A percentile compares a stretch with the other conserved stretches of the same genome.
phyloP scores from a whole-genome alignment of 2,888 invertebrate species.

The Theretra japonica region DNA sequence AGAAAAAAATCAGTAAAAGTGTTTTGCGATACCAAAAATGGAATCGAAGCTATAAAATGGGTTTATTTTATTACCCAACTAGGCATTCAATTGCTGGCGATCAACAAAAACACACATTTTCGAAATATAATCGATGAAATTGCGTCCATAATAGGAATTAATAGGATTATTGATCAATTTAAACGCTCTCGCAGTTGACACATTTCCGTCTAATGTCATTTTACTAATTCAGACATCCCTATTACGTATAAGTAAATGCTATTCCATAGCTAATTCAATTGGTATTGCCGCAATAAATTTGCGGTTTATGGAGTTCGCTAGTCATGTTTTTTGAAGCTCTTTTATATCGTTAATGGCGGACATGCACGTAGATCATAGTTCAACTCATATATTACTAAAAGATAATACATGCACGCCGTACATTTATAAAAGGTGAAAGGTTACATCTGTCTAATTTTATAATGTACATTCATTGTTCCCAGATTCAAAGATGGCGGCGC shows the following conservation, averaged over 20 bases:
- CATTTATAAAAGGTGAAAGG: conserved; percentile 9
- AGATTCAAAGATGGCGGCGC: conserved; percentile 72
- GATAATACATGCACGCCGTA: background rate
- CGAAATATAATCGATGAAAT: conserved; percentile 32
- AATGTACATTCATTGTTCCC: conserved; percentile 52
- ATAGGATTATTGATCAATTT: conserved; percentile 41
- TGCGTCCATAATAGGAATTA: conserved; percentile 36
- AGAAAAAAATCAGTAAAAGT: conserved; percentile 51
- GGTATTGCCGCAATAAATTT: background rate
- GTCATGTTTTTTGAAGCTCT: background rate
- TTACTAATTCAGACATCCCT: background rate
- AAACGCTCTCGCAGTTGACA: conserved; percentile 28
- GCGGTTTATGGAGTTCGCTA: background rate
- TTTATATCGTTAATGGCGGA: background rate
- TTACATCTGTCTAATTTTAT: conserved; percentile 16
- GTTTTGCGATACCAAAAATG: conserved; percentile 40
- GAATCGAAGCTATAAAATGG: conserved; percentile 11
- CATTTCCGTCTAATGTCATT: conserved; percentile 24
- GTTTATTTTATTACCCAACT: conserved; percentile 1
- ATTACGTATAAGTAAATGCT: background rate
- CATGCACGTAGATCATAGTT: background rate
- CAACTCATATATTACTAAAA: conserved; percentile 11
- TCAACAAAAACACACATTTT: conserved; percentile 2
- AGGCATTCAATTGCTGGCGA: background rate
- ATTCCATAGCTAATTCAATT: background rate